phyloP scores from a whole-genome alignment of 2,888 invertebrate genomes.

The Odontomyia ornata region DNA sequence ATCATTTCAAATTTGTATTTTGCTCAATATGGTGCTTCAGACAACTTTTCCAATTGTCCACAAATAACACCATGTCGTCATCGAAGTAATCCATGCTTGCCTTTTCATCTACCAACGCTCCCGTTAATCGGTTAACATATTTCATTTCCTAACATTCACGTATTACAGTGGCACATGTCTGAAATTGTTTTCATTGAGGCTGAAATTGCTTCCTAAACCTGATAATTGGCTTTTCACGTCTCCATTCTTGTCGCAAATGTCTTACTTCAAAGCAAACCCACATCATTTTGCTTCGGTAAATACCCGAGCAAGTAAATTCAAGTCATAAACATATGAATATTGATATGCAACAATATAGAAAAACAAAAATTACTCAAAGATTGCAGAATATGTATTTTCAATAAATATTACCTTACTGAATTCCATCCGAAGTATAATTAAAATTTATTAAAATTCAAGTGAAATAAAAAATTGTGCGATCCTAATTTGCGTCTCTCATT shows the following conservation, averaged over 20 bases:
- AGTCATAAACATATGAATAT: neutral
- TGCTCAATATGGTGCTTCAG: too few relatives aligned
- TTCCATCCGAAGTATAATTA: conserved; percentile 45
- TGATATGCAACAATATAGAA: neutral
- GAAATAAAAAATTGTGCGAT: conserved; percentile 48
- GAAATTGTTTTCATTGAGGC: too few relatives aligned
- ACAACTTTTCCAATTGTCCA: too few relatives aligned
- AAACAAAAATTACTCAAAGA: too few relatives aligned
- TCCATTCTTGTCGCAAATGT: neutral
- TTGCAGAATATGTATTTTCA: neutral
- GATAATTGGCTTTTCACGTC: neutral
- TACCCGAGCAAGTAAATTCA: neutral
- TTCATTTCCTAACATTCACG: neutral
- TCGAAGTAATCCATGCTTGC: neutral
- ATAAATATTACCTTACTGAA: conserved; percentile 12
- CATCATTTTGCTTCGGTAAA: neutral
- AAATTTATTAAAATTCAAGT: conserved; percentile 49
- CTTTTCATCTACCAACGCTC: neutral
- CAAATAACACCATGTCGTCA: too few relatives aligned
- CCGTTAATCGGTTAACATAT: neutral
- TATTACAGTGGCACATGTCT: neutral
- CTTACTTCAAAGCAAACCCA: neutral
- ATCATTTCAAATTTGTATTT: too few relatives aligned
- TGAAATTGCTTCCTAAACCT: too few relatives aligned
- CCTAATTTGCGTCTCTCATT: conserved; percentile 48